Conservation (phyloP, 92 coral and sea anemone species). For the Heliopora coerulea region DNA sequence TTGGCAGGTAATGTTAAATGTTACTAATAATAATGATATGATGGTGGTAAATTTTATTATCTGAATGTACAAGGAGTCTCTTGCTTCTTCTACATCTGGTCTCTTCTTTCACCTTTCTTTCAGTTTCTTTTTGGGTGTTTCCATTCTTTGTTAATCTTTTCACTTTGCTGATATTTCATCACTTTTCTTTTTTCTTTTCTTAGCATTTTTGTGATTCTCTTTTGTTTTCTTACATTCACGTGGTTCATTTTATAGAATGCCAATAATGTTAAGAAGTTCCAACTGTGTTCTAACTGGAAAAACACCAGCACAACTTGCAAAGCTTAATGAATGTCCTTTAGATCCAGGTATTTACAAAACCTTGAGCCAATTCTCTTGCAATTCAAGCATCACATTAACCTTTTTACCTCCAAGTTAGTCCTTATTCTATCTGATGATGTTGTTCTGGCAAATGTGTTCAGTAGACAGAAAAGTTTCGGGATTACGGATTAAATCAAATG, state of each 20-base stretch:
- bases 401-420: too few relatives aligned
- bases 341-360: constrained; percentile 73
- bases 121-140: background rate
- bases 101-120: background rate
- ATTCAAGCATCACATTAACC: too few relatives aligned
- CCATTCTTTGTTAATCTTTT: background rate
- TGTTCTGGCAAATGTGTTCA: too few relatives aligned
- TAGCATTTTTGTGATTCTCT: background rate
- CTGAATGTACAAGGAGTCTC: background rate
- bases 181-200: background rate
- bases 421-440: too few relatives aligned
- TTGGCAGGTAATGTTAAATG: constrained; percentile 66
- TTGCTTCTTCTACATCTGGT: background rate
- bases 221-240: too few relatives aligned
- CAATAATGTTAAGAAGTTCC: constrained; percentile 90
- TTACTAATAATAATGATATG: too few relatives aligned
- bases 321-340: constrained; percentile 89
- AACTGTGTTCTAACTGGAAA: constrained; percentile 95
- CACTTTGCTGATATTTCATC: background rate
- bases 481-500: too few relatives aligned
- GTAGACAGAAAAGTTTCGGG: too few relatives aligned
- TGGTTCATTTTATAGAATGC: too few relatives aligned
- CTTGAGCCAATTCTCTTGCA: background rate
- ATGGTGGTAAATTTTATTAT: too few relatives aligned
- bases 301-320: constrained; percentile 83